A percentile compares a stretch with the other conserved stretches of the same genome.
Evolutionary conservation across 2,113 vertebrate genomes (phyloP).

Genomic region (Caranx melampygus): DNA sequence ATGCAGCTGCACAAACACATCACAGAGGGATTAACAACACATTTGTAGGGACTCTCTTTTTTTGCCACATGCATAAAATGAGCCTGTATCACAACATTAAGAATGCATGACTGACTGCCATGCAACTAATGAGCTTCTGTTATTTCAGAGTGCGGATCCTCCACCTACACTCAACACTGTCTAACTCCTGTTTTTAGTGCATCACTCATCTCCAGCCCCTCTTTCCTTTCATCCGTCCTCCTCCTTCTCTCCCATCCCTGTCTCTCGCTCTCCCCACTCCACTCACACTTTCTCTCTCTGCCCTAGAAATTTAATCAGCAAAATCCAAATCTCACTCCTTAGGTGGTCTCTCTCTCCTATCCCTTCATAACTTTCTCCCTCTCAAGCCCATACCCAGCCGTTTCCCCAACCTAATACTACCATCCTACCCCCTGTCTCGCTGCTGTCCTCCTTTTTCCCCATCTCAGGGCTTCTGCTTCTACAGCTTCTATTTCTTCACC

Average conservation of each 20-base stretch:
- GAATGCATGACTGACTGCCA: conserved; percentile 33
- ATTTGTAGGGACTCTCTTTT: conserved; percentile 11
- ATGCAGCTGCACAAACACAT: conserved; percentile 14
- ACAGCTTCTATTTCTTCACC: background rate
- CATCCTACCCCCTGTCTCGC: background rate
- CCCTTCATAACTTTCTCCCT: conserved; percentile 23
- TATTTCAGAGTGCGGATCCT: conserved; percentile 30
- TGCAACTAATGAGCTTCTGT: conserved; percentile 58
- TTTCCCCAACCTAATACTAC: conserved; percentile 4
- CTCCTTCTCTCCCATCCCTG: background rate
- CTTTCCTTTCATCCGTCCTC: conserved; percentile 47
- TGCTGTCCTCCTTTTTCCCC: conserved; percentile 23
- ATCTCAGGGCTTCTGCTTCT: background rate
- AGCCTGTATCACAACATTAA: conserved; percentile 28
- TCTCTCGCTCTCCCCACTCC: background rate
- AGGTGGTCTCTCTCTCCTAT: conserved; percentile 46
- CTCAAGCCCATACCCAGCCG: conserved; percentile 23
- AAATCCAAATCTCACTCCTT: conserved; percentile 54
- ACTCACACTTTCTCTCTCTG: conserved; percentile 30
- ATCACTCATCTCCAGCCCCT: conserved; percentile 39
- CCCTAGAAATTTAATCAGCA: conserved; percentile 65
- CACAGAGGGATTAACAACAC: conserved; percentile 6
- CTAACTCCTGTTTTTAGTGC: conserved; percentile 42
- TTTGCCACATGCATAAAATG: background rate
- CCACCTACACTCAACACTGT: conserved; percentile 46